A percentile compares a stretch with the other conserved stretches of the same genome.
These are phyloP conservation scores for Vulpes ferrilata DNA, from an alignment of 2,113 vertebrate genomes.

Conservation along the genomic window DNA sequence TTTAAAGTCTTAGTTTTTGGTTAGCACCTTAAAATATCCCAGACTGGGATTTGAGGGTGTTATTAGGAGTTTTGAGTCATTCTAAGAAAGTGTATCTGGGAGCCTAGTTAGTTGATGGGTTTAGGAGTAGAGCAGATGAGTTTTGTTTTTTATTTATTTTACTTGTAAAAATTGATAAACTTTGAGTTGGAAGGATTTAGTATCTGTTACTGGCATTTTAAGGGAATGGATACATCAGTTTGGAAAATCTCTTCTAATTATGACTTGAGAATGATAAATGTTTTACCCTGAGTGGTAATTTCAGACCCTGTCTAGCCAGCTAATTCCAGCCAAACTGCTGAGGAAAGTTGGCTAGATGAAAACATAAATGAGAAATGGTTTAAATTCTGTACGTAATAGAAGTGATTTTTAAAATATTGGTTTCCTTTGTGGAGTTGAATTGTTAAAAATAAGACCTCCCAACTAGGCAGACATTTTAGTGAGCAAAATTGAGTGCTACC, in stretches of 20 bases:
- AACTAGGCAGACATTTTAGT: neutral
- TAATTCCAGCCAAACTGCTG: neutral
- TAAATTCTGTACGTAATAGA: neutral
- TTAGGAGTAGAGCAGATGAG: neutral
- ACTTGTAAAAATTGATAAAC: neutral
- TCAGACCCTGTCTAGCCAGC: neutral
- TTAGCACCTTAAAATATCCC: neutral
- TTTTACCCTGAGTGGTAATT: constrained; percentile 22
- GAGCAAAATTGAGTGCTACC: neutral
- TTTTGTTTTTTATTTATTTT: constrained; percentile 1
- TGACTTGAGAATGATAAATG: neutral
- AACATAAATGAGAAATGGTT: neutral
- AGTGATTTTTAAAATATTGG: neutral
- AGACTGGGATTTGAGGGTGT: neutral
- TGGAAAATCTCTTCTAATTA: constrained; percentile 39
- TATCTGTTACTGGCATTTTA: neutral
- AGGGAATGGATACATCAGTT: constrained; percentile 24
- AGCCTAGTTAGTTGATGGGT: neutral
- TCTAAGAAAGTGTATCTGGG: neutral
- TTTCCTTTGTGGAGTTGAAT: constrained; percentile 2
- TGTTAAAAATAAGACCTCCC: neutral
- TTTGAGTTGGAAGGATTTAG: constrained; percentile 7
- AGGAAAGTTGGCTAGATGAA: constrained; percentile 20
- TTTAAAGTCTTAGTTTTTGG: neutral
- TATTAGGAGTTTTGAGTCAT: neutral